These are phyloP conservation scores for Mesoclemmys tuberculata DNA, from an alignment of 2,113 vertebrate species.

Conservation along the genomic window DNA sequence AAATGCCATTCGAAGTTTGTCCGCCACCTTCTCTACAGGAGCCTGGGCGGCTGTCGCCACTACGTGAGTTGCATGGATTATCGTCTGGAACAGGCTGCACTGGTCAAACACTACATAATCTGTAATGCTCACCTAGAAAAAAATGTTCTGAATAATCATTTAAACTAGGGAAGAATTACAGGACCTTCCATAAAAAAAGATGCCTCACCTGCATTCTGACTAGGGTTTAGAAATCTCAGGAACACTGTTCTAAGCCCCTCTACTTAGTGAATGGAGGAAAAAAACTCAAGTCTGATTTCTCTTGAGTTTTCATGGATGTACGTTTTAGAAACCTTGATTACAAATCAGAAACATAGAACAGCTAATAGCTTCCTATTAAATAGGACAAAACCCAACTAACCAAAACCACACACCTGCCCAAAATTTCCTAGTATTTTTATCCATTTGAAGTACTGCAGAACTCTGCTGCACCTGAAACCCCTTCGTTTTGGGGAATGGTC, in stretches of 20 bases:
- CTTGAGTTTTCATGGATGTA: neutral
- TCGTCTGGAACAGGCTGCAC: conserved; percentile 93
- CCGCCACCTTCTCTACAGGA: conserved; percentile 93
- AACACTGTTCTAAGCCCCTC: neutral
- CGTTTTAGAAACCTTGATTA: neutral
- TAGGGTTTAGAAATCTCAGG: neutral
- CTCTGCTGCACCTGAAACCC: neutral
- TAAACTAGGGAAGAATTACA: neutral
- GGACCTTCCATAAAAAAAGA: neutral
- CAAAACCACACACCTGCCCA: neutral
- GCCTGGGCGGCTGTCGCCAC: conserved; percentile 91
- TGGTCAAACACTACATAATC: conserved; percentile 98
- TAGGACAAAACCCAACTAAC: neutral
- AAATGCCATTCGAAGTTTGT: conserved; percentile 90
- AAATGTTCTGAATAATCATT: neutral
- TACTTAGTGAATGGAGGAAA: neutral
- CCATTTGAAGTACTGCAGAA: neutral
- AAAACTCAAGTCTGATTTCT: neutral
- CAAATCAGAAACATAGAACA: neutral
- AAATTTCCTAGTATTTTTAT: neutral
- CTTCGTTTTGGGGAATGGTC: neutral
- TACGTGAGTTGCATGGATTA: conserved; percentile 93
- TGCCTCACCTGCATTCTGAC: neutral
- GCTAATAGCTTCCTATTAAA: neutral
- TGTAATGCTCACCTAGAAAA: conserved; percentile 92